phyloP scores from a whole-genome alignment of 1,140 invertebrate species.

The Phenacoccus solenopsis region DNA sequence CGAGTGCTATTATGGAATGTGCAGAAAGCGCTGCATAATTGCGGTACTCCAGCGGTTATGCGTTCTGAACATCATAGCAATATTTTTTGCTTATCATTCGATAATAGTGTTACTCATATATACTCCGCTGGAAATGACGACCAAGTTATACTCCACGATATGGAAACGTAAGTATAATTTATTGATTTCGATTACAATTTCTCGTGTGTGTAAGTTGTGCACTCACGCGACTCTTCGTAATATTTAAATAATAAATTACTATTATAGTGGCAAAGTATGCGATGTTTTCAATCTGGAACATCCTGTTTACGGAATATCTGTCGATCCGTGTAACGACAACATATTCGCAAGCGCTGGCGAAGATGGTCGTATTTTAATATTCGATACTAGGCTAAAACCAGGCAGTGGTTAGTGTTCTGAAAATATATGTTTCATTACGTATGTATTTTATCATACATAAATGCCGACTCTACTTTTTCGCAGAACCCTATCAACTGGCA shows the following conservation, averaged over 20 bases:
- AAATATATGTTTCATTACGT: slow-evolving; percentile 36
- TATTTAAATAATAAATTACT: slow-evolving; percentile 14
- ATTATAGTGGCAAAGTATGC: slow-evolving; percentile 49
- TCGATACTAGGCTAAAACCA: slow-evolving; percentile 60
- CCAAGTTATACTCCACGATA: slow-evolving; percentile 78
- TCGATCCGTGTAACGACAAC: slow-evolving; percentile 68
- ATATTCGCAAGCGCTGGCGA: slow-evolving; percentile 81
- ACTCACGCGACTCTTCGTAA: no score
- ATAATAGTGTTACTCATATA: slow-evolving; percentile 60
- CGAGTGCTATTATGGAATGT: slow-evolving; percentile 81
- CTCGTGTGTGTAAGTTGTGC: background rate
- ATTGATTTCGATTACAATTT: background rate
- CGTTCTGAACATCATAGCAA: slow-evolving; percentile 76
- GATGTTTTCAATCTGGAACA: slow-evolving; percentile 72
- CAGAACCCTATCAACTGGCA: slow-evolving; percentile 50
- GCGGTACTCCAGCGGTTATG: slow-evolving; percentile 54
- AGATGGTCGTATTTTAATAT: slow-evolving; percentile 73
- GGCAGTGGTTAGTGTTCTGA: slow-evolving; percentile 26
- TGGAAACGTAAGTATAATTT: slow-evolving; percentile 48
- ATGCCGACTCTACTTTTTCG: slow-evolving; percentile 31
- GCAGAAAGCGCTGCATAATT: slow-evolving; percentile 50
- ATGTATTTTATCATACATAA: slow-evolving; percentile 20
- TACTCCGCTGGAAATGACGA: slow-evolving; percentile 93
- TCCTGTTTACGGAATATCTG: slow-evolving; percentile 75
- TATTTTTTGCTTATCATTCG: slow-evolving; percentile 83